Evolutionary conservation across 2,797 vertebrate species (phyloP).

Genomic region (Semaprochilodus insignis): DNA sequence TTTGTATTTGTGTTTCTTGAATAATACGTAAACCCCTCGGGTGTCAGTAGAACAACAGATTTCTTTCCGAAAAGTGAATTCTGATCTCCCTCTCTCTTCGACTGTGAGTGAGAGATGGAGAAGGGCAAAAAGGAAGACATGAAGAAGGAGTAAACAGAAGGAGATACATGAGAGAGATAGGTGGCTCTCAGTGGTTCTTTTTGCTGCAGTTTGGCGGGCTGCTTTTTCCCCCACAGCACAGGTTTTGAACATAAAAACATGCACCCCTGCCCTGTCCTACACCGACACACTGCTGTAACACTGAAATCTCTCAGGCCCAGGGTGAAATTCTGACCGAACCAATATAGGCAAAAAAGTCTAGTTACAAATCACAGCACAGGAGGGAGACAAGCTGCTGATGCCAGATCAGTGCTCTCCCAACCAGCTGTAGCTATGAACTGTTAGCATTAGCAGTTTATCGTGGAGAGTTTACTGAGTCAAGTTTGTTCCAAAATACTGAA

Average conservation of each 20-base stretch:
- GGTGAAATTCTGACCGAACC: slow-evolving; percentile 5
- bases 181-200: slow-evolving; percentile 19
- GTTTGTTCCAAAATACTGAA: background rate
- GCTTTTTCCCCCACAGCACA: background rate
- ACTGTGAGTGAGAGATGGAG: background rate
- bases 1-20: background rate
- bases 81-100: background rate
- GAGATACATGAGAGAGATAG: background rate
- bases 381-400: slow-evolving; percentile 42
- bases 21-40: background rate
- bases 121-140: background rate
- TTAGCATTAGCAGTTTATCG: slow-evolving; percentile 12
- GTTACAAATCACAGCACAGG: slow-evolving; percentile 20
- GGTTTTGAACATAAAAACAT: background rate
- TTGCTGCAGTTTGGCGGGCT: background rate
- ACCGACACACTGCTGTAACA: background rate
- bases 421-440: background rate
- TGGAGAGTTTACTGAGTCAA: slow-evolving; percentile 17
- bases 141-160: background rate
- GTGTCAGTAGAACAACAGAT: background rate
- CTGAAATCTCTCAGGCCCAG: slow-evolving; percentile 1
- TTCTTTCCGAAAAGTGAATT: background rate
- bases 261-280: background rate
- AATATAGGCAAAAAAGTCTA: background rate
- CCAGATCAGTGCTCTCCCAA: slow-evolving; percentile 51